Evolutionary conservation across 2,113 vertebrate genomes (phyloP).

Genomic region (Catharus fuscescens): DNA sequence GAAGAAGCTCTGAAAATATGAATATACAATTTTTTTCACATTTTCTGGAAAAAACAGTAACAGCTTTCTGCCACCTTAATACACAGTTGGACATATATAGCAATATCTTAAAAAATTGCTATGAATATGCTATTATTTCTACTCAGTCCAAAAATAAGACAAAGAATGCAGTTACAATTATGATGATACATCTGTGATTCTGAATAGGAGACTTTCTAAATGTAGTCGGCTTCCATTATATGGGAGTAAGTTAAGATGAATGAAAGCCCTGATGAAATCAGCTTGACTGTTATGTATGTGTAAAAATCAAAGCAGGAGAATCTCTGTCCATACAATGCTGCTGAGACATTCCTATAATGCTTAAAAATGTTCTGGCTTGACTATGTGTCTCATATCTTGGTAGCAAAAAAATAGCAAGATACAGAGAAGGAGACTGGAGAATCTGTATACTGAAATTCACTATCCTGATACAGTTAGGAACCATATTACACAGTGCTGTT

Average conservation of each 20-base stretch:
- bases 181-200: constrained; percentile 11
- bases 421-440: not conserved
- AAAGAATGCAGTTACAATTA: not conserved
- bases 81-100: not conserved
- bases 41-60: not conserved
- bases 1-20: not conserved
- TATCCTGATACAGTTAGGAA: rapidly evolving
- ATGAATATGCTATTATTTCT: not conserved
- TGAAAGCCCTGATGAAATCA: constrained; percentile 35
- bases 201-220: constrained; percentile 7
- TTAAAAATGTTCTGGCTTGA: not conserved
- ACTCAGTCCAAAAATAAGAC: not conserved
- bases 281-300: not conserved
- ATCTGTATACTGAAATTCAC: not conserved
- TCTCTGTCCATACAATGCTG: not conserved
- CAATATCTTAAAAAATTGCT: not conserved
- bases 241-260: constrained; percentile 1
- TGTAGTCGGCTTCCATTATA: constrained; percentile 16
- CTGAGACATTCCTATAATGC: not conserved
- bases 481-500: rapidly evolving
- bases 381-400: not conserved
- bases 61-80: not conserved
- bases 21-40: not conserved
- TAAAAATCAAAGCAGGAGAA: not conserved
- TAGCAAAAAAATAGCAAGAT: not conserved